Percentiles rank a stretch among this genome's conserved stretches.
Conservation (phyloP, 2,113 vertebrate species). For the Xenopus borealis region DNA sequence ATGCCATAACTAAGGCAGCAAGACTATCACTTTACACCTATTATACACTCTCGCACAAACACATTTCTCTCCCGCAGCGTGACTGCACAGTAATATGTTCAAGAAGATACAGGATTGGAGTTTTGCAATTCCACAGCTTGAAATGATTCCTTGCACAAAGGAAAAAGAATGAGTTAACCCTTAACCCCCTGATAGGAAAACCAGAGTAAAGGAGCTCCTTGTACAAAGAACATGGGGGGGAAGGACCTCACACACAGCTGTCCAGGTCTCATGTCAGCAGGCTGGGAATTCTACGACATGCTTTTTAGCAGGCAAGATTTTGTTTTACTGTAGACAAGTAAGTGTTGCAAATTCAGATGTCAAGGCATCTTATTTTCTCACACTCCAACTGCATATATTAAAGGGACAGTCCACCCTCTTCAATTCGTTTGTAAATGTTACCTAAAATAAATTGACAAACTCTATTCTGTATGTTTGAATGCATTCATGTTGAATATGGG, state of each 20-base stretch:
- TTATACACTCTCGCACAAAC: conserved; percentile 18
- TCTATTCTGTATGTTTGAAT: no score
- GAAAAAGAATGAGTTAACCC: conserved; percentile 24
- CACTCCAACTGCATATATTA: no score
- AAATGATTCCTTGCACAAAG: conserved; percentile 15
- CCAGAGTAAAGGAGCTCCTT: background rate
- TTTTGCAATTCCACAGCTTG: conserved; percentile 42
- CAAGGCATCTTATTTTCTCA: no score
- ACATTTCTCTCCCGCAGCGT: conserved; percentile 17
- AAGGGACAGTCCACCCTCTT: no score
- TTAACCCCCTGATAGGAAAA: background rate
- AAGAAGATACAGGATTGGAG: conserved; percentile 21
- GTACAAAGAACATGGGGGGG: background rate
- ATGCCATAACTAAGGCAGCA: background rate
- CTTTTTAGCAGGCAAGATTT: no score
- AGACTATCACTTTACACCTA: conserved; percentile 32
- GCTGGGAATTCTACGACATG: no score
- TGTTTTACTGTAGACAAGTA: background rate
- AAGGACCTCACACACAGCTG: conserved; percentile 17
- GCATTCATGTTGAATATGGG: no score
- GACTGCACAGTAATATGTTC: conserved; percentile 35
- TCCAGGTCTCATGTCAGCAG: no score
- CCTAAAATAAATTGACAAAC: no score
- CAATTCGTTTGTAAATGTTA: no score
- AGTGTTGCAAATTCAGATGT: background rate